A percentile compares a stretch with the other conserved stretches of the same genome.
Conservation (phyloP, 23 tunicate genomes). For the Halocynthia roretzi region DNA sequence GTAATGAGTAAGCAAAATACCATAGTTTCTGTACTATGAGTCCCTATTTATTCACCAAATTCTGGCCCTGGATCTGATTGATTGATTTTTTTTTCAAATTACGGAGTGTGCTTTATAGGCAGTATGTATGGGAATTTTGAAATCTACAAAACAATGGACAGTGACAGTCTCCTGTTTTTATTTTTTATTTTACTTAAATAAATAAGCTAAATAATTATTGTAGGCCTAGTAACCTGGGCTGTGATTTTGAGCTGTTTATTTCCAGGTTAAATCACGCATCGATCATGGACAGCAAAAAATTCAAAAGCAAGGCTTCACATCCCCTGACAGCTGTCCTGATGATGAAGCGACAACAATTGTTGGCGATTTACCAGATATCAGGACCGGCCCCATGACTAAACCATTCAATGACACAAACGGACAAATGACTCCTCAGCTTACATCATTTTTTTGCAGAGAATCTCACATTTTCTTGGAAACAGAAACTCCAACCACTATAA, state of each 20-base stretch:
- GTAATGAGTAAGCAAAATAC: neutral
- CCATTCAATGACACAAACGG: neutral
- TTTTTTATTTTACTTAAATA: no score
- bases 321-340: conserved; percentile 51
- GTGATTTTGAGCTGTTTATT: neutral
- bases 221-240: neutral
- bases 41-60: neutral
- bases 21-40: neutral
- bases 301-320: conserved; percentile 30
- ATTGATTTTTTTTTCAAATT: neutral
- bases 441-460: conserved; percentile 71
- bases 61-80: neutral
- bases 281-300: conserved; percentile 69
- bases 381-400: neutral
- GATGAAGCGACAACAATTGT: conserved; percentile 28
- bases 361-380: neutral
- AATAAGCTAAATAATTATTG: neutral
- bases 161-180: no score
- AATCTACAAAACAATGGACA: no score
- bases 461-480: conserved; percentile 38
- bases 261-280: conserved; percentile 51
- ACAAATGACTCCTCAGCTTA: conserved; percentile 66
- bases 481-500: conserved; percentile 26
- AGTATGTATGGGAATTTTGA: no score
- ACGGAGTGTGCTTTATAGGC: no score